These are phyloP conservation scores for Drosophila jambulina DNA, from an alignment of 1,140 invertebrate species.

Conservation along the genomic window DNA sequence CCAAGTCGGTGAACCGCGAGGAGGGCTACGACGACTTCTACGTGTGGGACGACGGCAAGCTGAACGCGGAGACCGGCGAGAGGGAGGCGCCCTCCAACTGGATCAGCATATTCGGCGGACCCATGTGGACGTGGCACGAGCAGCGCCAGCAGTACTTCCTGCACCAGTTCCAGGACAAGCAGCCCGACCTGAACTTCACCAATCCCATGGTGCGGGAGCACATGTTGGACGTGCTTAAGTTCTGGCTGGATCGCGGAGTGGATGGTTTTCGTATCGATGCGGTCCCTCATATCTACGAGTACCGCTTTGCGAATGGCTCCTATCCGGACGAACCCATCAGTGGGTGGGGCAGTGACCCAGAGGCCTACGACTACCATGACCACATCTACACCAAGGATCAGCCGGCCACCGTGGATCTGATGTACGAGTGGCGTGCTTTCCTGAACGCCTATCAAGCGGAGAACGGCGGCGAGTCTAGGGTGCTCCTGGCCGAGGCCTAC, in stretches of 20 bases:
- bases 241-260: conserved; percentile 91
- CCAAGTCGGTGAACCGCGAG: conserved; percentile 87
- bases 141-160: conserved; percentile 88
- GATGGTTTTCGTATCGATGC: conserved; percentile 91
- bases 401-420: conserved; percentile 85
- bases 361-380: conserved; percentile 85
- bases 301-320: conserved; percentile 85
- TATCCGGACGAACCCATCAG: conserved; percentile 86
- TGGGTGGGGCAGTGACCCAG: conserved; percentile 66
- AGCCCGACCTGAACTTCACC: conserved; percentile 91
- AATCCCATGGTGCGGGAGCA: conserved; percentile 87
- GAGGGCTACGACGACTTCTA: conserved; percentile 89
- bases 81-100: conserved; percentile 89
- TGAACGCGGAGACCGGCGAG: conserved; percentile 56
- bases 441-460: conserved; percentile 85
- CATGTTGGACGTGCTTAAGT: conserved; percentile 88
- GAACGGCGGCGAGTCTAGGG: conserved; percentile 85
- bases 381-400: conserved; percentile 87
- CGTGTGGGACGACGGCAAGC: conserved; percentile 88
- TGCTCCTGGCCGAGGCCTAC: conserved; percentile 91
- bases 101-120: conserved; percentile 87
- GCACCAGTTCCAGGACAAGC: conserved; percentile 88
- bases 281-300: conserved; percentile 88
- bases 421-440: conserved; percentile 86
- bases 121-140: conserved; percentile 88